Conservation (phyloP, 1,140 invertebrate genomes). For the Aplysia californica region DNA sequence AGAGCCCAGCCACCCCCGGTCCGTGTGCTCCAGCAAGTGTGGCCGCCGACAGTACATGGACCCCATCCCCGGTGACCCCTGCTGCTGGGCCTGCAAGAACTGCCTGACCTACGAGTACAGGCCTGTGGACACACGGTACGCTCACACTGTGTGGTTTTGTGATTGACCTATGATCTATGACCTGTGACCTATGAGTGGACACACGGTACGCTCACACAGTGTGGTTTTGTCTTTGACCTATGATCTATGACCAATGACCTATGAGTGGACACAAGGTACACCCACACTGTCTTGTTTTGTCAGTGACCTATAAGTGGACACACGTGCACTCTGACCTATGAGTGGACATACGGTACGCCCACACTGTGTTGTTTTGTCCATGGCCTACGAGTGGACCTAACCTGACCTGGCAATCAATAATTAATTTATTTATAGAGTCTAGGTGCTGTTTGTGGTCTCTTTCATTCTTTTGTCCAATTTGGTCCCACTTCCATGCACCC, state of each 20-base stretch:
- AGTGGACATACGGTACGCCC: not conserved
- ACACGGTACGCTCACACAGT: constrained; percentile 8
- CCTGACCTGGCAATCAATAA: too few relatives aligned
- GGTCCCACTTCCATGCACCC: too few relatives aligned
- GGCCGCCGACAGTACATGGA: constrained; percentile 88
- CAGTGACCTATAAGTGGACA: too few relatives aligned
- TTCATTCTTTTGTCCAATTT: too few relatives aligned
- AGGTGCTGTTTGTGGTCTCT: too few relatives aligned
- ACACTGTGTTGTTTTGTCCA: not conserved
- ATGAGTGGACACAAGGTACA: constrained; percentile 6
- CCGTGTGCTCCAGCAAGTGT: constrained; percentile 90
- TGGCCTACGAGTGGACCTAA: too few relatives aligned
- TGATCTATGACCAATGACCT: too few relatives aligned
- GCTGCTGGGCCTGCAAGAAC: constrained; percentile 97
- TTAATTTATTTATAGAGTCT: too few relatives aligned
- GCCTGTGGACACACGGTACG: constrained; percentile 8
- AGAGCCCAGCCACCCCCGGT: constrained; percentile 81
- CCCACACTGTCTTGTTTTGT: not conserved
- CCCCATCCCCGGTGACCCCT: constrained; percentile 90
- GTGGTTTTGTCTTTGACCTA: too few relatives aligned
- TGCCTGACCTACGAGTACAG: constrained; percentile 87
- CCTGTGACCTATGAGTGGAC: too few relatives aligned
- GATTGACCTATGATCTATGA: too few relatives aligned
- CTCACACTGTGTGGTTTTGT: not conserved
- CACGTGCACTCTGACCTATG: too few relatives aligned